These are phyloP conservation scores for Amphipoea lucens DNA, from an alignment of 2,888 invertebrate genomes.

Conservation along the genomic window DNA sequence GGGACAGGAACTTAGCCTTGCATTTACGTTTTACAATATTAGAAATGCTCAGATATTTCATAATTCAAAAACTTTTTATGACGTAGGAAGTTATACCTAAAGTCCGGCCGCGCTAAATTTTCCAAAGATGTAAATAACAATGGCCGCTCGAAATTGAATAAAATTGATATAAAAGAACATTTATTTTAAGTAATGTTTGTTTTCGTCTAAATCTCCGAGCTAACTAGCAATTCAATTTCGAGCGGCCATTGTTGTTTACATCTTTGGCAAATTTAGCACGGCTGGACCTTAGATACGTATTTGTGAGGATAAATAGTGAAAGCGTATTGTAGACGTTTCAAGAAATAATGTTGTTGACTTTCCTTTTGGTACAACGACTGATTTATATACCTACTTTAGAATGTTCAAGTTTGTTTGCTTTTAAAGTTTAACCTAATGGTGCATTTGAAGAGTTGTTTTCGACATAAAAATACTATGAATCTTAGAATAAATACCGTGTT, in stretches of 20 bases:
- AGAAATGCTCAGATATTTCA: neutral
- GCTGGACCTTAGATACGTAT: neutral
- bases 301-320: neutral
- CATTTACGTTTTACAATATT: neutral
- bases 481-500: neutral
- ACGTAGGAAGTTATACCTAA: neutral
- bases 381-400: neutral
- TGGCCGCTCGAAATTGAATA: no score
- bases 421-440: neutral
- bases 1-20: conserved; percentile 1
- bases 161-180: no score
- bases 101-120: no score
- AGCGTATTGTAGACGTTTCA: neutral
- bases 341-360: neutral
- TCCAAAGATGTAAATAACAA: no score
- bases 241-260: no score
- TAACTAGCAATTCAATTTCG: no score
- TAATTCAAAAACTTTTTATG: neutral
- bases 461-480: neutral
- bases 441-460: neutral
- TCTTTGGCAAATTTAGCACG: no score
- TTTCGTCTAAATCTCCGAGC: no score
- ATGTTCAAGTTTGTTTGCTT: neutral
- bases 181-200: no score
- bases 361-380: neutral